Conservation (phyloP, 2,888 invertebrate species). For the Mythimna impura region DNA sequence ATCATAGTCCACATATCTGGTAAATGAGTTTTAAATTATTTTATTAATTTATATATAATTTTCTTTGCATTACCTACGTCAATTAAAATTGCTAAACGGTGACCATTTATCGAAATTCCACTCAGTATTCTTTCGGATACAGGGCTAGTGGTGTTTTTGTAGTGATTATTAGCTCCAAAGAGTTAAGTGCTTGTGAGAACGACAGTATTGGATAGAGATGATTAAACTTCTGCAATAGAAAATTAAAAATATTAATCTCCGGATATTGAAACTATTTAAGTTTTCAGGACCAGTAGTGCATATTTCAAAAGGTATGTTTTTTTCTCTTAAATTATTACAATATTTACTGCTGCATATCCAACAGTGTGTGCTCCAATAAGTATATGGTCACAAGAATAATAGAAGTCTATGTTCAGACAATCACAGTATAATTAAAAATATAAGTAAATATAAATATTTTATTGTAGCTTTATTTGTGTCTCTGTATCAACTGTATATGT, state of each 20-base stretch:
- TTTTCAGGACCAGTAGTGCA: not conserved
- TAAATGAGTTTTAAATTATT: slow-evolving; percentile 52
- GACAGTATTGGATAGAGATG: not conserved
- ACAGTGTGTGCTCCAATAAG: too few relatives aligned
- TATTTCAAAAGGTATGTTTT: slow-evolving; percentile 10
- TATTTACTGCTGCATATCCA: not conserved
- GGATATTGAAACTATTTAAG: too few relatives aligned
- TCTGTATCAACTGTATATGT: not conserved
- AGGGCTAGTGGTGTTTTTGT: slow-evolving; percentile 15
- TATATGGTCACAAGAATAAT: too few relatives aligned
- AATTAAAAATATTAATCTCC: not conserved
- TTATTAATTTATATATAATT: slow-evolving; percentile 23
- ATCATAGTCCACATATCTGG: slow-evolving; percentile 7
- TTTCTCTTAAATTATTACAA: not conserved
- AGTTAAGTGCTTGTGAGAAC: slow-evolving; percentile 4
- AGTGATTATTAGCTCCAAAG: slow-evolving; percentile 4
- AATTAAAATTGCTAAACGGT: slow-evolving; percentile 12
- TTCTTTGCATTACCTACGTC: slow-evolving; percentile 13
- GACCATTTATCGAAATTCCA: slow-evolving; percentile 5
- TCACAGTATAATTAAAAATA: too few relatives aligned
- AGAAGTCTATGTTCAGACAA: too few relatives aligned
- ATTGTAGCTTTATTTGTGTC: too few relatives aligned
- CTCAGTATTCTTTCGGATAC: slow-evolving; percentile 29
- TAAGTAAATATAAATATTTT: too few relatives aligned
- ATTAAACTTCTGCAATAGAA: too few relatives aligned